phyloP scores from a whole-genome alignment of 2,113 vertebrate genomes.

The Piprites chloris region DNA sequence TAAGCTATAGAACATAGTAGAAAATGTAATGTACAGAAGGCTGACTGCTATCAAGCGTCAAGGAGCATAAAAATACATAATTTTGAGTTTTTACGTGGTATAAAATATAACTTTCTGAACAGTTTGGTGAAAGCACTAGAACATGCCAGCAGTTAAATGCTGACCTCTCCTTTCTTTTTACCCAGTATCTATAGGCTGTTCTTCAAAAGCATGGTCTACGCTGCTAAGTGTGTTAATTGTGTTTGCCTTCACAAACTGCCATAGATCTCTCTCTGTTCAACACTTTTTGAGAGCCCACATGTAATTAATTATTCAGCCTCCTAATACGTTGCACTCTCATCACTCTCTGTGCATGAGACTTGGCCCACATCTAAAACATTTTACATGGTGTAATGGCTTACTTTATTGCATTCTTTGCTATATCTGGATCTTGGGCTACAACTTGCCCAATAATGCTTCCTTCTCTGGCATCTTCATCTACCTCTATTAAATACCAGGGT shows the following conservation, averaged over 20 bases:
- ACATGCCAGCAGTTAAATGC: background rate
- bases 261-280: background rate
- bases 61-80: background rate
- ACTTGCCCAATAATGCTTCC: conserved; percentile 90
- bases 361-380: background rate
- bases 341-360: background rate
- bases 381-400: conserved; percentile 44
- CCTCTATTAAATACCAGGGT: conserved; percentile 88
- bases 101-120: background rate
- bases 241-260: background rate
- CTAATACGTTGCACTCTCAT: background rate
- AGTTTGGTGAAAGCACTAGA: background rate
- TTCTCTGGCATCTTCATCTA: conserved; percentile 89
- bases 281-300: background rate
- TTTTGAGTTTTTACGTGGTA: background rate
- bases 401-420: conserved; percentile 85
- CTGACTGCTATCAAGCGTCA: background rate
- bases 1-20: background rate
- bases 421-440: conserved; percentile 88
- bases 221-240: background rate
- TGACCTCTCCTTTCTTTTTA: background rate
- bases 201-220: background rate
- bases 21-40: background rate
- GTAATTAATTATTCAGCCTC: background rate
- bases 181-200: background rate